Evolutionary conservation across 2,113 vertebrate species (phyloP), one percentile per base, ranked within the genome.

Genomic region (Brienomyrus longianalis): DNA sequence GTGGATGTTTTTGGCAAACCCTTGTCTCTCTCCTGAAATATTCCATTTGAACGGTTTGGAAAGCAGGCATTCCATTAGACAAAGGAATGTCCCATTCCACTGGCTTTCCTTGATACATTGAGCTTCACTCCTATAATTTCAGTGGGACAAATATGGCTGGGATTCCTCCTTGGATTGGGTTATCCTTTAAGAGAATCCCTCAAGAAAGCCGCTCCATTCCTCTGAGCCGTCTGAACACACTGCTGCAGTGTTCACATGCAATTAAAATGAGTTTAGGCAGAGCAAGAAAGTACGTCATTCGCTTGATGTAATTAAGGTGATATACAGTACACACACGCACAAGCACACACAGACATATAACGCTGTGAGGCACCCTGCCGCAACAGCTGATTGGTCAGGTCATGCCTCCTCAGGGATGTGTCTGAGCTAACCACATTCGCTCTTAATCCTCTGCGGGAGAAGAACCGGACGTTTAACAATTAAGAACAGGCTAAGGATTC

Each of bases 221-320:
- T 93, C 92, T 92, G 90, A 56, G 50, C 47, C 83, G 0, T 52
- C 45, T 87, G 47, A 87, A 92, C 91, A 92, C 93, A 92, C 93
- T 88, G 91, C 94, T 90, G 92, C 94, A 93, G 94, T 93, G 94
- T 96, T 96, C 95, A 95, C 92, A 95, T 93, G 93, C 95, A 96
- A 96, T 96, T 96, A 96, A 95, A 95, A 94, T 96, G 95, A 96
- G 93, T 93, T 95, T 96, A 95, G 95, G 94, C 95, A 96, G 95
- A 94, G 93, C 94, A 95, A 95, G 94, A 96, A 95, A 95, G 95
- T 96, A 95, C 95, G 95, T 96, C 95, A 96, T 95, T 93, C 93
- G 94, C 93, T 94, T 95, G 95, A 96, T 95, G 94, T 92, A 96
- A 96, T 96, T 96, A 95, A 92, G 93, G 93, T 94, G 91, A 94